Evolutionary conservation across 2,888 invertebrate species (phyloP).

Genomic region (Conistra vaccinii): DNA sequence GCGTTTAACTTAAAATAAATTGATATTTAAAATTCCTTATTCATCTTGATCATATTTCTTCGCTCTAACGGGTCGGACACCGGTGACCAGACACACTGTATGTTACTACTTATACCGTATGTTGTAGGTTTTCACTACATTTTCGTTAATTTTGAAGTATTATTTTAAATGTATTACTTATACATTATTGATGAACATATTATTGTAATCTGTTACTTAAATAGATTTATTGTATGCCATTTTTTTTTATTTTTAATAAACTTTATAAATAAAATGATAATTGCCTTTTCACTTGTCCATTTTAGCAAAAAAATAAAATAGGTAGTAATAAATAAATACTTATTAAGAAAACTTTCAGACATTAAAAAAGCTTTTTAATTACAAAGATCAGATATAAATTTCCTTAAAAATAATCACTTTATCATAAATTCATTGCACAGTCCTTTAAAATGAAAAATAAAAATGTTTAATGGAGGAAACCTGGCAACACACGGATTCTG

Average conservation of each 20-base stretch:
- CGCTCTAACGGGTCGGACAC: no score
- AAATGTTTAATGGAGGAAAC: conserved; percentile 76
- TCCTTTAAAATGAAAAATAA: conserved; percentile 12
- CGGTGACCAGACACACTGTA: no score
- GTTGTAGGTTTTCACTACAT: conserved; percentile 27
- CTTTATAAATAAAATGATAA: conserved; percentile 33
- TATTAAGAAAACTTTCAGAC: not conserved
- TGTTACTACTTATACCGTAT: conserved; percentile 14
- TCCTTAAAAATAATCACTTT: not conserved
- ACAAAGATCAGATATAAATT: not conserved
- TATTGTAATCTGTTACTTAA: conserved; percentile 83
- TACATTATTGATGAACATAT: conserved; percentile 84
- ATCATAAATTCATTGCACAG: conserved; percentile 42
- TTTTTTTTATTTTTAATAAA: conserved; percentile 73
- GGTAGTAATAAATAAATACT: not conserved
- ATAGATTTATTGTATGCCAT: conserved; percentile 73
- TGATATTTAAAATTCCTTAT: no score
- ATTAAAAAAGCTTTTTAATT: conserved; percentile 44
- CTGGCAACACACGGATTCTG: conserved; percentile 81
- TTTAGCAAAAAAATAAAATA: not conserved
- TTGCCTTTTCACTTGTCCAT: not conserved
- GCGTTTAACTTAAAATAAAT: no score
- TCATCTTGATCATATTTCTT: no score
- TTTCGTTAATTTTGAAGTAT: conserved; percentile 58
- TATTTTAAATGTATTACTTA: conserved; percentile 57